Conservation (phyloP, 2,797 vertebrate genomes). For the Pempheris klunzingeri region DNA sequence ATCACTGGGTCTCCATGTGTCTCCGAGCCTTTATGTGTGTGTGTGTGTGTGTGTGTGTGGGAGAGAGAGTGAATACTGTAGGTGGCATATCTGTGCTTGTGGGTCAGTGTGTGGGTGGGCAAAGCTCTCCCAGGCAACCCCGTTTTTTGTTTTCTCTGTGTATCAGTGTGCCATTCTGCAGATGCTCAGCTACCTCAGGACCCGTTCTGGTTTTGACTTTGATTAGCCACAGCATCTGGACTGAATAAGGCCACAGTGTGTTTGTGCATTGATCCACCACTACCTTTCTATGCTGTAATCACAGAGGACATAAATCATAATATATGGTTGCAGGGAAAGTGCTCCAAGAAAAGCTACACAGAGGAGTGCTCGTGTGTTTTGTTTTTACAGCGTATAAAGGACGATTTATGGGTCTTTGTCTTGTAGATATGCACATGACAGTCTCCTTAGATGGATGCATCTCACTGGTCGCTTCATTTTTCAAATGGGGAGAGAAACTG, state of each 20-base stretch:
- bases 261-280: slow-evolving; percentile 22
- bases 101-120: slow-evolving; percentile 65
- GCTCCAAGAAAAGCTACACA: slow-evolving; percentile 16
- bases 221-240: slow-evolving; percentile 39
- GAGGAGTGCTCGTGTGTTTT: background rate
- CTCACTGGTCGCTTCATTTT: background rate
- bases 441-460: slow-evolving; percentile 4
- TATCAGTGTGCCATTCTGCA: slow-evolving; percentile 40
- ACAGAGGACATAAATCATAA: slow-evolving; percentile 42
- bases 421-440: background rate
- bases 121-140: slow-evolving; percentile 11
- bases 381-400: slow-evolving; percentile 29
- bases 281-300: slow-evolving; percentile 14
- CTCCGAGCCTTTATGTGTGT: slow-evolving; percentile 34
- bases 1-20: slow-evolving; percentile 52
- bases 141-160: slow-evolving; percentile 20
- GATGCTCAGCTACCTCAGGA: slow-evolving; percentile 15
- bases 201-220: slow-evolving; percentile 35
- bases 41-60: slow-evolving; percentile 9
- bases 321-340: background rate
- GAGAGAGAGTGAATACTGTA: slow-evolving; percentile 5
- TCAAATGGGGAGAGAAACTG: background rate
- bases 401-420: background rate
- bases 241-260: slow-evolving; percentile 28
- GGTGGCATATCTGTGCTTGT: slow-evolving; percentile 49